Evolutionary conservation across 2,797 vertebrate species (phyloP).

Genomic region (Novumbra hubbsi): DNA sequence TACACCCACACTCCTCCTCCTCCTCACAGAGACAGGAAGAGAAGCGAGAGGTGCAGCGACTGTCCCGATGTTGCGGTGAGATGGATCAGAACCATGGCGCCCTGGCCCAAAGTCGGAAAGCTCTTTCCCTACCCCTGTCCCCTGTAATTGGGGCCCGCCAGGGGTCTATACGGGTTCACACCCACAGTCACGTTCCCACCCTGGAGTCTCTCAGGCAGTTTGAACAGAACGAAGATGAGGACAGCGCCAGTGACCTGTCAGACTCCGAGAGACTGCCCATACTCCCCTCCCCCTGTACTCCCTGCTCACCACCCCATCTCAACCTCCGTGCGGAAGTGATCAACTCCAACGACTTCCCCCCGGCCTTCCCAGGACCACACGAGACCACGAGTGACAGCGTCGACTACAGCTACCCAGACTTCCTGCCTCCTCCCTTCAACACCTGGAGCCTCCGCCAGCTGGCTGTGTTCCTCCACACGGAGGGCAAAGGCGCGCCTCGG

Average conservation of each 20-base stretch:
- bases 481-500: slow-evolving; percentile 72
- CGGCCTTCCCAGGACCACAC: slow-evolving; percentile 62
- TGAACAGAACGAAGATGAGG: slow-evolving; percentile 81
- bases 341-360: slow-evolving; percentile 76
- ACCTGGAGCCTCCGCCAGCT: slow-evolving; percentile 90
- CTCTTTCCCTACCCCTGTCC: slow-evolving; percentile 74
- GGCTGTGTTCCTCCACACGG: slow-evolving; percentile 79
- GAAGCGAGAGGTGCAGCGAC: slow-evolving; percentile 57
- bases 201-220: slow-evolving; percentile 69
- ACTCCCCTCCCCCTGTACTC: slow-evolving; percentile 85
- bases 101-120: slow-evolving; percentile 67
- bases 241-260: slow-evolving; percentile 93
- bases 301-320: slow-evolving; percentile 89
- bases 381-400: slow-evolving; percentile 56
- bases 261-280: slow-evolving; percentile 92
- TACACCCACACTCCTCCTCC: slow-evolving; percentile 60
- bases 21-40: slow-evolving; percentile 62
- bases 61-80: slow-evolving; percentile 51
- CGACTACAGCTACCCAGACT: slow-evolving; percentile 82
- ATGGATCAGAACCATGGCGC: slow-evolving; percentile 51
- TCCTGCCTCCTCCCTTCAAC: slow-evolving; percentile 90
- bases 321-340: slow-evolving; percentile 91
- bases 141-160: slow-evolving; percentile 70
- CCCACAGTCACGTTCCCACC: slow-evolving; percentile 58
- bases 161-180: slow-evolving; percentile 46